A percentile compares a stretch with the other conserved stretches of the same genome.
These are phyloP conservation scores for Mormyrus hasselquistii DNA, from an alignment of 2,797 vertebrate genomes.

Conservation along the genomic window DNA sequence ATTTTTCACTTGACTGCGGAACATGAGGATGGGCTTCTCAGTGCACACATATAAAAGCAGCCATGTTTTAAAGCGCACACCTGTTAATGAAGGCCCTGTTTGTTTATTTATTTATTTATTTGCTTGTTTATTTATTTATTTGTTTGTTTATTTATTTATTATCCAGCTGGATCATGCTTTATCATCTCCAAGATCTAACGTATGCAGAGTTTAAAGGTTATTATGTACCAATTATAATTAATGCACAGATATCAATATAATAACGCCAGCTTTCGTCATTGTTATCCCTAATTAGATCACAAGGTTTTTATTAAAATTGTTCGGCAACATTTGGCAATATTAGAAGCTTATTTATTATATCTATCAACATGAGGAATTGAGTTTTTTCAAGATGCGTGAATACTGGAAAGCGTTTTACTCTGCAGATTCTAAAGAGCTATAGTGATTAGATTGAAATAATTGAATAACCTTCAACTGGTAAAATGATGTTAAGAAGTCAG, in stretches of 20 bases:
- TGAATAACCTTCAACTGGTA: neutral
- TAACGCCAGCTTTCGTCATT: neutral
- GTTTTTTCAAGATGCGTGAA: neutral
- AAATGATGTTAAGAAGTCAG: neutral
- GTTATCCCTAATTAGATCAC: neutral
- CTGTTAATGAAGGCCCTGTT: neutral
- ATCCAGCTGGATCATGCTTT: neutral
- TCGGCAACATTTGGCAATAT: neutral
- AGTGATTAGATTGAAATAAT: neutral
- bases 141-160: neutral
- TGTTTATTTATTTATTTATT: neutral
- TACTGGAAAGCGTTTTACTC: neutral
- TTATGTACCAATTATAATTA: neutral
- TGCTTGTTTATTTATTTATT: neutral
- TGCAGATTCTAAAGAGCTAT: neutral
- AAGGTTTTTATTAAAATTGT: neutral
- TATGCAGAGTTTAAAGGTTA: neutral
- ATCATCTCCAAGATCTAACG: neutral
- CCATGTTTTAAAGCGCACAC: neutral
- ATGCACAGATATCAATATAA: neutral
- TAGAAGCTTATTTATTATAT: neutral
- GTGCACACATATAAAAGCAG: neutral
- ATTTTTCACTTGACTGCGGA: slow-evolving; percentile 13
- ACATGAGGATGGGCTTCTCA: neutral
- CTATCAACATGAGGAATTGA: neutral